A percentile compares a stretch with the other conserved stretches of the same genome.
These are phyloP conservation scores for Polypterus bichir DNA, from an alignment of 2,113 vertebrate genomes.

Conservation along the genomic window DNA sequence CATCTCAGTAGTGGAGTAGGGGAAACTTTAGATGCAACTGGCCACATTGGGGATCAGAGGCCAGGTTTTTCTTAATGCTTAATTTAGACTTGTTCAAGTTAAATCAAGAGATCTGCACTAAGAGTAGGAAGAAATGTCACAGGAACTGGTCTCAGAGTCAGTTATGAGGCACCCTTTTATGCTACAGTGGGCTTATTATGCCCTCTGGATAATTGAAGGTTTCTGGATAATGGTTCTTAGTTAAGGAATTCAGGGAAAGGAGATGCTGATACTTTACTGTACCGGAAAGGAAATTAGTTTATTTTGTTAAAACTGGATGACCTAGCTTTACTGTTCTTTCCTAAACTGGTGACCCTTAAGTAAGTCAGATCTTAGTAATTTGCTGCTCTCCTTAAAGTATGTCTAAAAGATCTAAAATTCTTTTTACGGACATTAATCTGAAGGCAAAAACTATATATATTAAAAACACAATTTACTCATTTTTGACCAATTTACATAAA, in stretches of 20 bases:
- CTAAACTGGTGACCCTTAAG: background rate
- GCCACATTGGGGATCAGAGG: background rate
- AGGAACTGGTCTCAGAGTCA: conserved; percentile 2
- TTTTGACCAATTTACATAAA: conserved; percentile 1
- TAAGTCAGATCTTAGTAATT: too few species aligned
- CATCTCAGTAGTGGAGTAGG: background rate
- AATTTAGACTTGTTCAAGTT: background rate
- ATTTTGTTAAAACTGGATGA: background rate
- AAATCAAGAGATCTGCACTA: conserved; percentile 1
- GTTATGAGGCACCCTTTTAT: background rate
- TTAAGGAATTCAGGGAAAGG: background rate
- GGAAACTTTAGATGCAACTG: background rate
- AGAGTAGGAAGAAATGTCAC: background rate
- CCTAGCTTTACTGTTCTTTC: background rate
- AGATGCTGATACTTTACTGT: background rate
- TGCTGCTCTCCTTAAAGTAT: too few species aligned
- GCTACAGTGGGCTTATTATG: conserved; percentile 1
- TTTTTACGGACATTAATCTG: background rate
- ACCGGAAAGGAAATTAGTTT: background rate
- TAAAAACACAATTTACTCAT: background rate
- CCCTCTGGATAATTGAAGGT: background rate
- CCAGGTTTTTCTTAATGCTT: conserved; percentile 1
- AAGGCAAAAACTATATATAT: conserved; percentile 1
- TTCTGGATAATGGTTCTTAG: background rate
- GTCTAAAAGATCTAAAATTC: too few species aligned